Evolutionary conservation across 2,888 invertebrate genomes (phyloP).

Genomic region (Pammene aurita): DNA sequence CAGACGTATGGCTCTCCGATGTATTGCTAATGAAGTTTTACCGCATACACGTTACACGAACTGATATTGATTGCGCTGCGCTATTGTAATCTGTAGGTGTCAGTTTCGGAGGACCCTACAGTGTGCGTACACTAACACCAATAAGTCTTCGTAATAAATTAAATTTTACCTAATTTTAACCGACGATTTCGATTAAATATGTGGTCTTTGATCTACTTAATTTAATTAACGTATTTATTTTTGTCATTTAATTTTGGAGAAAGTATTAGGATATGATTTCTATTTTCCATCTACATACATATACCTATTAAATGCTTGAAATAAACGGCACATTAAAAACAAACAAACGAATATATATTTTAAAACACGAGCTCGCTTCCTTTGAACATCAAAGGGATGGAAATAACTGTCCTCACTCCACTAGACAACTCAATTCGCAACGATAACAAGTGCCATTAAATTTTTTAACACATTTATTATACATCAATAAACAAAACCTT

Average conservation of each 20-base stretch:
- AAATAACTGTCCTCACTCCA: slow-evolving; percentile 27
- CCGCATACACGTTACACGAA: slow-evolving; percentile 40
- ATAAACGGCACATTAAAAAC: slow-evolving; percentile 4
- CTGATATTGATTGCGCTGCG: slow-evolving; percentile 39
- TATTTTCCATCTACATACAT: too few species aligned
- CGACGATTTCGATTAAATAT: too few species aligned
- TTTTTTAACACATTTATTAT: slow-evolving; percentile 66
- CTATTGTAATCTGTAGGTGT: slow-evolving; percentile 34
- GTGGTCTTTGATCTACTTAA: too few species aligned
- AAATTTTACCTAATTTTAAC: too few species aligned
- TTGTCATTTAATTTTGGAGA: too few species aligned
- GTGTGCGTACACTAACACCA: slow-evolving; percentile 4
- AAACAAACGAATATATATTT: slow-evolving; percentile 23
- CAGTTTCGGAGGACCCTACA: slow-evolving; percentile 30
- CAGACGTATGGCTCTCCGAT: slow-evolving; percentile 66
- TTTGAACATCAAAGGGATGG: slow-evolving; percentile 30
- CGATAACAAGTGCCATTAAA: slow-evolving; percentile 43
- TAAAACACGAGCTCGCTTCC: background rate
- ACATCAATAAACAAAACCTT: slow-evolving; percentile 79
- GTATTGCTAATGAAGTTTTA: slow-evolving; percentile 56
- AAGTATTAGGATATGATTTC: too few species aligned
- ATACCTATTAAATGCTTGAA: background rate
- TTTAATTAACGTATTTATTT: too few species aligned
- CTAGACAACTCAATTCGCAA: slow-evolving; percentile 33
- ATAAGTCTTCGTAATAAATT: too few species aligned